Conservation (phyloP, 2,888 invertebrate genomes). For the Trichopoda pennipes region DNA sequence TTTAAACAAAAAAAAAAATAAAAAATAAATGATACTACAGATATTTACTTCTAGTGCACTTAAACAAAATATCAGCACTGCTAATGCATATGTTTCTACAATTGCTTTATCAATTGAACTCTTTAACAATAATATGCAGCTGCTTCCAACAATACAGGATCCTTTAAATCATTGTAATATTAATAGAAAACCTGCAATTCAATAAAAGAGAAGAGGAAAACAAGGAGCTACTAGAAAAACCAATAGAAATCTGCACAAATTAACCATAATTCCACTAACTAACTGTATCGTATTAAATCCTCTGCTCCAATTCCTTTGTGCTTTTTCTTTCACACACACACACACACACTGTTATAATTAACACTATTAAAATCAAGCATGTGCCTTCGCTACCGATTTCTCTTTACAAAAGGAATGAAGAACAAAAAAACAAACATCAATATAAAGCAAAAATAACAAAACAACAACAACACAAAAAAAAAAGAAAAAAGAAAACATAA, state of each 20-base stretch:
- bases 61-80: no score
- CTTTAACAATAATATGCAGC: background rate
- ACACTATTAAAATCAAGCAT: constrained; percentile 29
- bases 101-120: constrained; percentile 5
- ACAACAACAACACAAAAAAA: background rate
- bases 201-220: constrained; percentile 1
- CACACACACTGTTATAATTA: constrained; percentile 15
- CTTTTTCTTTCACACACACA: background rate
- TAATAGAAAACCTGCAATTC: background rate
- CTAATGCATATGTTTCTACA: background rate
- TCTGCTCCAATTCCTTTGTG: background rate
- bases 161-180: background rate
- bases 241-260: constrained; percentile 35
- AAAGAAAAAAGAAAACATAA: background rate
- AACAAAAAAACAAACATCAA: background rate
- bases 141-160: background rate
- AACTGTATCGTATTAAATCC: constrained; percentile 39
- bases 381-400: background rate
- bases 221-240: background rate
- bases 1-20: no score
- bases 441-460: background rate
- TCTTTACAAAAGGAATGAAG: background rate
- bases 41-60: no score
- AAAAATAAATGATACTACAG: no score
- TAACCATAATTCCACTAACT: constrained; percentile 53